Conservation (phyloP, 2,797 vertebrate species). For the Hozukius guyotensis region DNA sequence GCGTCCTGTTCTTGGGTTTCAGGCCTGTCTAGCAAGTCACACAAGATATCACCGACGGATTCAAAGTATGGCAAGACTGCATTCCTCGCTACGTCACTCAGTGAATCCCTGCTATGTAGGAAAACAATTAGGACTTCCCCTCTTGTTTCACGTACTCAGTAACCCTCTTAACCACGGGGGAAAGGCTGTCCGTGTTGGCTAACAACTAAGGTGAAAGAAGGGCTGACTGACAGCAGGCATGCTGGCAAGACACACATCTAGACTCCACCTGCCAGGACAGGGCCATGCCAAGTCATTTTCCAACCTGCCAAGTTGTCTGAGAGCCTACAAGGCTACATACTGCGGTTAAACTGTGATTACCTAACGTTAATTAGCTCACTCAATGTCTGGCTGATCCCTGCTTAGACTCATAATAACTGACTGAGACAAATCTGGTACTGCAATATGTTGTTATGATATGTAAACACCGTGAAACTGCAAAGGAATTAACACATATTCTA, state of each 20-base stretch:
- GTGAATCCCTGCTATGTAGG: neutral
- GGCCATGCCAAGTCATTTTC: conserved; percentile 38
- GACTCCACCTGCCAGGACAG: conserved; percentile 24
- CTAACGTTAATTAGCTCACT: conserved; percentile 50
- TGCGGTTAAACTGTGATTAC: conserved; percentile 49
- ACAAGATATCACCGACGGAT: neutral
- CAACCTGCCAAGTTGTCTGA: conserved; percentile 43
- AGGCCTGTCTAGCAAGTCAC: neutral
- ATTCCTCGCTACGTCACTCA: neutral
- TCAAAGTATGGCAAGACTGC: conserved; percentile 7
- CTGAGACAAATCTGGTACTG: conserved; percentile 18
- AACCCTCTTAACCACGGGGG: neutral
- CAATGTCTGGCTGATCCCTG: conserved; percentile 43
- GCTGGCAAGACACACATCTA: conserved; percentile 11
- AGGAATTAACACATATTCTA: neutral
- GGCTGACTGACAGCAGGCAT: conserved; percentile 1
- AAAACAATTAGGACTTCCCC: neutral
- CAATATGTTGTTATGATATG: conserved; percentile 18
- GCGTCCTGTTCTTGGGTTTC: conserved; percentile 33
- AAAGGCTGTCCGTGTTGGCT: neutral
- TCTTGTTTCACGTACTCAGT: neutral
- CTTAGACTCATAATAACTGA: conserved; percentile 37
- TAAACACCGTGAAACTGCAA: neutral
- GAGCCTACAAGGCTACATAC: conserved; percentile 2
- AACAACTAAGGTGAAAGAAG: conserved; percentile 8